Percentiles rank a stretch among this genome's conserved stretches.
Evolutionary conservation across 1,140 invertebrate genomes (phyloP).

Genomic region (Daktulosphaira vitifoliae): DNA sequence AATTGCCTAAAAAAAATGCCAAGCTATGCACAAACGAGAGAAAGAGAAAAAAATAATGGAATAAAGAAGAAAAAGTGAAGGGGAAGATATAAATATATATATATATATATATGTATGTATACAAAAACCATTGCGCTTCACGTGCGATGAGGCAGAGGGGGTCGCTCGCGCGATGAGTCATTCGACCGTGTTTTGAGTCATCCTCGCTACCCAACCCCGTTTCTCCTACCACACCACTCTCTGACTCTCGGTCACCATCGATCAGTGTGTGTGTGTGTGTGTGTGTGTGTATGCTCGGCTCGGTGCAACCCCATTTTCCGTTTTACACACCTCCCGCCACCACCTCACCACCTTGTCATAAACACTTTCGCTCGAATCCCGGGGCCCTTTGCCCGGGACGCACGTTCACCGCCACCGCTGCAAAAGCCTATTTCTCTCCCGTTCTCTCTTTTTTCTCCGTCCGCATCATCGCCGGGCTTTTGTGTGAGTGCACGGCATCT

Average conservation of each 20-base stretch:
- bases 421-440: neutral
- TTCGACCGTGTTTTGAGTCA: constrained; percentile 33
- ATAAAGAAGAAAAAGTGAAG: too few species aligned
- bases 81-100: too few species aligned
- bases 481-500: constrained; percentile 1
- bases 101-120: too few species aligned
- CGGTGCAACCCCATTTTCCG: constrained; percentile 33
- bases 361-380: constrained; percentile 34
- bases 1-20: too few species aligned
- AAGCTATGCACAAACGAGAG: too few species aligned
- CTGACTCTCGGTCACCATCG: constrained; percentile 25
- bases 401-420: constrained; percentile 21
- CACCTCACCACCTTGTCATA: constrained; percentile 10
- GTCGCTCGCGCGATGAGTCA: constrained; percentile 28
- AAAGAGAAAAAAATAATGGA: too few species aligned
- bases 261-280: constrained; percentile 19
- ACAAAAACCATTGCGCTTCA: neutral
- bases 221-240: neutral
- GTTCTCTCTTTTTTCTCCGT: neutral
- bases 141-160: constrained; percentile 11
- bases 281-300: neutral
- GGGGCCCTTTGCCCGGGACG: constrained; percentile 30
- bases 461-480: constrained; percentile 23
- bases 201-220: neutral
- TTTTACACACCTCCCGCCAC: constrained; percentile 9